These are phyloP conservation scores for Gila orcuttii DNA, from an alignment of 2,113 vertebrate species.

Conservation along the genomic window DNA sequence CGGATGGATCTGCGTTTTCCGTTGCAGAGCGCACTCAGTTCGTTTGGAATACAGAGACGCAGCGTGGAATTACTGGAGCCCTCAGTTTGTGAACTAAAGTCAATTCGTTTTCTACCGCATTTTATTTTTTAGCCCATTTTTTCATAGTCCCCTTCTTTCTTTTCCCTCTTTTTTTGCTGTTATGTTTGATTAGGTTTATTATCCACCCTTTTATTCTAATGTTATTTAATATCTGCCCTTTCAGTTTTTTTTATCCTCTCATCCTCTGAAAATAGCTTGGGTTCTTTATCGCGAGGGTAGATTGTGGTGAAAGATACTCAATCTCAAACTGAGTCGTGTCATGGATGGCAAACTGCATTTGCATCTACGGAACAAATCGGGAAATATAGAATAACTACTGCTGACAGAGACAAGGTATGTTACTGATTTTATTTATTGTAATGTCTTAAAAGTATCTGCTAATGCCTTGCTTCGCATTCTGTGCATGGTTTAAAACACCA, in stretches of 20 bases:
- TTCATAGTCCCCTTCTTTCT: conserved; percentile 35
- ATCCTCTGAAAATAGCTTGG: conserved; percentile 64
- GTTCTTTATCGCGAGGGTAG: conserved; percentile 69
- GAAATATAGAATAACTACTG: conserved; percentile 81
- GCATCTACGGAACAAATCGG: conserved; percentile 75
- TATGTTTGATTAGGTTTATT: conserved; percentile 56
- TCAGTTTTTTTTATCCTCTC: conserved; percentile 46
- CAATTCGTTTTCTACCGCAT: conserved; percentile 58
- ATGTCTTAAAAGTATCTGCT: background rate
- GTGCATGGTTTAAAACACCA: background rate
- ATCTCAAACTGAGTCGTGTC: conserved; percentile 73
- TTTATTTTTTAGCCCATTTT: conserved; percentile 16
- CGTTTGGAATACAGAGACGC: conserved; percentile 77
- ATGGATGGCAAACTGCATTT: conserved; percentile 83
- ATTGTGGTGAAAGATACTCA: conserved; percentile 68
- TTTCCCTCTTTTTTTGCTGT: background rate
- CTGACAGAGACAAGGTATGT: conserved; percentile 81
- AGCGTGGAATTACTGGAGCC: conserved; percentile 73
- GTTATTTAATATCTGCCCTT: conserved; percentile 53
- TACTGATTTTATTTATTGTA: conserved; percentile 16
- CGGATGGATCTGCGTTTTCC: conserved; percentile 59
- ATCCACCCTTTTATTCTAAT: conserved; percentile 63
- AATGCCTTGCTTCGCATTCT: background rate
- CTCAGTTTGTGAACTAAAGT: conserved; percentile 66
- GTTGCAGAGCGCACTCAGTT: conserved; percentile 62